Base-by-base conservation (phyloP, 2,113 vertebrate species). In the Mixornis gularis region DNA sequence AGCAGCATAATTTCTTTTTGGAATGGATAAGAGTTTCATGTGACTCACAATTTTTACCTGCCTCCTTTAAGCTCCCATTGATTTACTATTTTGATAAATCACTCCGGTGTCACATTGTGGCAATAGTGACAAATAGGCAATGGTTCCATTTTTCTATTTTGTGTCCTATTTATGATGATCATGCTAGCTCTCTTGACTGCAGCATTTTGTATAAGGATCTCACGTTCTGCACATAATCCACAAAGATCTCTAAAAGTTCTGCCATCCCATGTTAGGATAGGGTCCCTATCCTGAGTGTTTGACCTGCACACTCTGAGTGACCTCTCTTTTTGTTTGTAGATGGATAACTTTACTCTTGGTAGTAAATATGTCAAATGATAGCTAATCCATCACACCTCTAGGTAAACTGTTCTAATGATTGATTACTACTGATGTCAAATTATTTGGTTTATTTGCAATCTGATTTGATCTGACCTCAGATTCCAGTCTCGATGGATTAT, bases 331-430 rank as follows among this genome's bases (percentile, higher is more conserved):
- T 60, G 60, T 94, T 87, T 73, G 32, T 44, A 68, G 90, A 84
- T 68, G n/a, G 79, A 90, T 86, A 86, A 94, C 44, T 94, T 86
- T 68, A 68, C 52, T 26, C 44, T 93, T 74, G 83, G 43, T 56
- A 64, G 72, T 91, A 92, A 95, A 94, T 71, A 84, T 26, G 22
- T 86, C 83, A 80, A 86, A 86, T 60, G 44, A 81, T 64, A 90
- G 79, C 41, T 86, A 86, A 95, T 96, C 83, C 58, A 90, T 95
- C 83, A 88, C 79, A 84, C 19, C 30, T 78, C 82, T 81, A 88
- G 41, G 62, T 93, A 94, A 95, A 85, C 68, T 87, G 14, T 85
- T 93, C 15, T 20, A 63, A 40, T 87, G 90, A 94, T 66, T 70
- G 79, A 90, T 92, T 55, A 32, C 29, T 73, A 59, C 12, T 73